Base-by-base conservation (phyloP, 1,140 invertebrate species). In the Cydia splendana region DNA sequence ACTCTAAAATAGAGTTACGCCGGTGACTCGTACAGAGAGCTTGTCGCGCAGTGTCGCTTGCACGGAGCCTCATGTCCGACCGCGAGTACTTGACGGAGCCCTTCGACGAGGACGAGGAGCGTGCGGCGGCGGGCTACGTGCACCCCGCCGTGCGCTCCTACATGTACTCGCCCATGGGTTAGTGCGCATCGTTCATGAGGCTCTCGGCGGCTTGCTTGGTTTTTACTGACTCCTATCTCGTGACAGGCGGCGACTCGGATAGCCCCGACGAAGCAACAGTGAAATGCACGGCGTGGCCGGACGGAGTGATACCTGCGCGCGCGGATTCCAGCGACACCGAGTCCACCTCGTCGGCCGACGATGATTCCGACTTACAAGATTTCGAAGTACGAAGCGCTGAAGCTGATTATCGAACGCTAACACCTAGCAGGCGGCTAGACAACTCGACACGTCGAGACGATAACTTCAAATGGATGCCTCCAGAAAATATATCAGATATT, bases 391-490 rank as follows among this genome's bases (percentile, higher is more conserved):
- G 82, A 28, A 78, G 78, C 12, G 80, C 75, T 38, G 86, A 90
- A 78, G 85, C 81, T 10, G 87, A 91, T 76, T 93, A 92, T 77
- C 86, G 85, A 10, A 93, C 91, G 0, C 77, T 92, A 71, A 93
- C 91, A 38, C 91, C 91, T 13, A 89, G 81, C 65, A 87, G 85
- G 79, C 84, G 87, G 38, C 78, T 85, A 62, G 92, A 94, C 83
- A 88, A 89, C 78, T 94, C 94, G 20, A 94, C 94, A 15, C 88
- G 93, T 73, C 94, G 95, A 81, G 94, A 95, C 81, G 91, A 93
- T 81, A 94, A 95, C 85, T 95, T 95, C 81, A 94, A 93, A 90
- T 95, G 95, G 95, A 94, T 95, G 86, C 91, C 87, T 13, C 86
- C 86, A 5, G 88, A 75, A 77, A 86, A 89, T 48, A 85, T 87